A percentile compares a stretch with the other conserved stretches of the same genome.
phyloP scores from a whole-genome alignment of 1,140 invertebrate genomes.

The Grapholita molesta region DNA sequence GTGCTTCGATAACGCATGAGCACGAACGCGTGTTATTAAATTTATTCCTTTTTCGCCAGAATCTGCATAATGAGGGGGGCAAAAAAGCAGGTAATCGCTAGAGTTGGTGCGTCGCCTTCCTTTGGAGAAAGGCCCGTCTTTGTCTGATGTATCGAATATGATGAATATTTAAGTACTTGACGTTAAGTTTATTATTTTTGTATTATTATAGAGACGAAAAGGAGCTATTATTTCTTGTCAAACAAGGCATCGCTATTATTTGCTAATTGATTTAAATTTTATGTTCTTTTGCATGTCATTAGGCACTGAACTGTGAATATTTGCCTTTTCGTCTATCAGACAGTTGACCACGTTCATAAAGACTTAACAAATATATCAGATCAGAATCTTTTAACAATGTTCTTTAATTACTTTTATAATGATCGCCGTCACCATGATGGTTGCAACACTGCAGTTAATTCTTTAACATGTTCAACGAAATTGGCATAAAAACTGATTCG shows the following conservation, averaged over 20 bases:
- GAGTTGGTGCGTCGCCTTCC: conserved; percentile 54
- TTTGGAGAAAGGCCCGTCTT: conserved; percentile 57
- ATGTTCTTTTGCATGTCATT: background rate
- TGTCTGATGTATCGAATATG: conserved; percentile 48
- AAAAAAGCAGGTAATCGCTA: conserved; percentile 69
- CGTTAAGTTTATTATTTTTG: conserved; percentile 39
- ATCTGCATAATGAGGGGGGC: conserved; percentile 73
- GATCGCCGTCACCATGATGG: background rate
- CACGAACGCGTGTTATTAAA: conserved; percentile 75
- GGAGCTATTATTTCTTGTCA: conserved; percentile 50
- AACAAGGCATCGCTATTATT: conserved; percentile 19
- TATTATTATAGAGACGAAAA: conserved; percentile 45
- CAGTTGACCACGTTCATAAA: background rate
- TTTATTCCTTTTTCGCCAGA: conserved; percentile 73
- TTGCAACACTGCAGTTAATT: conserved; percentile 1
- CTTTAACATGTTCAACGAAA: background rate
- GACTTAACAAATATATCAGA: background rate
- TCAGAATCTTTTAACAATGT: background rate
- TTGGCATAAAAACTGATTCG: background rate
- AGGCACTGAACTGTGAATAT: background rate
- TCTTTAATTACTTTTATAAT: background rate
- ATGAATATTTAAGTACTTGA: conserved; percentile 55
- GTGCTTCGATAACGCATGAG: conserved; percentile 73
- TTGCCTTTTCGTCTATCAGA: background rate
- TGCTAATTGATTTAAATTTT: conserved; percentile 1